Evolutionary conservation across 2,888 invertebrate species (phyloP), one percentile per base, ranked within the genome.

Genomic region (Drosophila kuntzei): DNA sequence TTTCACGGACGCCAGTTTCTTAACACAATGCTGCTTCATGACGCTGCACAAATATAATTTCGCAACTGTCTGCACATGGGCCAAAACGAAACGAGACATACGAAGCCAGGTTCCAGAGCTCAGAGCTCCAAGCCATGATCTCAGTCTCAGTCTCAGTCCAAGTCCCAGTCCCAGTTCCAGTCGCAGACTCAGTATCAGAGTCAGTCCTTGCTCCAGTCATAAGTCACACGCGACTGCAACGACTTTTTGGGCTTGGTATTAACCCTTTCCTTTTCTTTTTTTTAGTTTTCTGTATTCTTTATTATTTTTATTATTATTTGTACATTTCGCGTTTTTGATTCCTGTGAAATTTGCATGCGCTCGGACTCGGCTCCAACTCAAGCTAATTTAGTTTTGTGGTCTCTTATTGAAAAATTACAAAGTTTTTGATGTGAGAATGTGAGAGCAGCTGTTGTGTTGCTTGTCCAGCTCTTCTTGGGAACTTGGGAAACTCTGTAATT

Each of bases 51-150:
- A 90, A 90, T 85, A 90, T 87, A 90, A 90, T 90, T 90, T 90
- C 90, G 90, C 91, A 90, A 85, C 91, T 90, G 90, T 90, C 90
- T 90, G 90, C 90, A 90, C 90, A 90, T 90, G 88, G 76, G 50
- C 68, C 74, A 58, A 68, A 82, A 84, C 86, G 82, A 69, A 86
- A 80, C 84, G 69, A 88, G 78, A 73, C 73, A 71, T 77, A 73
- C 80, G 67, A 64, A 47, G 62, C 57, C 44, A 41, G 46, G 22
- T 20, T 16, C 16, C 41, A 54, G 34, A 16, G 41, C 25, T 37
- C 34, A 7, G 49, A 58, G 64, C 59, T 12, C 27, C 27, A 8
- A 27, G 27, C 25, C 25, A 46, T 29, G 2, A 14, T 47, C 46
- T 18, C 20, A 16, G 59, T 4, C 32, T 22, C 14, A 43, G 58